Evolutionary conservation across 2,888 invertebrate species (phyloP).

Genomic region (Heliconius cydno): DNA sequence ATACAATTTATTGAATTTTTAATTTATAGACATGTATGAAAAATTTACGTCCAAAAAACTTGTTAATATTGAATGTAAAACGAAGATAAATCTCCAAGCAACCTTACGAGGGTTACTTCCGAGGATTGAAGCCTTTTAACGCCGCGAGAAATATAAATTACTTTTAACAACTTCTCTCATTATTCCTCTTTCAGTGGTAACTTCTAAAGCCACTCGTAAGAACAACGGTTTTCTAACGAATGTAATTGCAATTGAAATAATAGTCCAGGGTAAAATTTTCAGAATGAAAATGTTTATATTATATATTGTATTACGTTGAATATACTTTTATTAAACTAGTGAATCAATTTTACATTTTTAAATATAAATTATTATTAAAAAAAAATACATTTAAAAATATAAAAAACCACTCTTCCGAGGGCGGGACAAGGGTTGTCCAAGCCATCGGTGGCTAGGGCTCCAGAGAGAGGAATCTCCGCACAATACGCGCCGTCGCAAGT

Average conservation of each 20-base stretch:
- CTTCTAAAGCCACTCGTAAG: neutral
- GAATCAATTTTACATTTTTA: no score
- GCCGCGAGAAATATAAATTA: slow-evolving; percentile 11
- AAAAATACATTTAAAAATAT: no score
- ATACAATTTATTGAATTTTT: neutral
- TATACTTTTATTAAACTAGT: no score
- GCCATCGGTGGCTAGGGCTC: no score
- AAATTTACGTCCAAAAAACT: neutral
- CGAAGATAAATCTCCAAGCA: neutral
- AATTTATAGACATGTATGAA: neutral
- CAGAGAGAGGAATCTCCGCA: no score
- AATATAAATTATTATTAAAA: no score
- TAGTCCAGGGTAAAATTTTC: no score
- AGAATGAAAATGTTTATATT: no score
- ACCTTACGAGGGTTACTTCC: neutral
- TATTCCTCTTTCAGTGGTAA: neutral
- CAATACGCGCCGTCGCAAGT: no score
- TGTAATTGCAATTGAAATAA: slow-evolving; percentile 6
- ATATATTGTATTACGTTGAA: no score
- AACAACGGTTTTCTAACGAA: neutral
- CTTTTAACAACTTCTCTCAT: slow-evolving; percentile 9
- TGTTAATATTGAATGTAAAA: neutral
- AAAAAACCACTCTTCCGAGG: no score
- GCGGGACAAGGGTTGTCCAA: no score
- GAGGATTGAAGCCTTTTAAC: slow-evolving; percentile 4